Base-by-base conservation (phyloP, 2,113 vertebrate genomes). In the Hypanus sabinus region DNA sequence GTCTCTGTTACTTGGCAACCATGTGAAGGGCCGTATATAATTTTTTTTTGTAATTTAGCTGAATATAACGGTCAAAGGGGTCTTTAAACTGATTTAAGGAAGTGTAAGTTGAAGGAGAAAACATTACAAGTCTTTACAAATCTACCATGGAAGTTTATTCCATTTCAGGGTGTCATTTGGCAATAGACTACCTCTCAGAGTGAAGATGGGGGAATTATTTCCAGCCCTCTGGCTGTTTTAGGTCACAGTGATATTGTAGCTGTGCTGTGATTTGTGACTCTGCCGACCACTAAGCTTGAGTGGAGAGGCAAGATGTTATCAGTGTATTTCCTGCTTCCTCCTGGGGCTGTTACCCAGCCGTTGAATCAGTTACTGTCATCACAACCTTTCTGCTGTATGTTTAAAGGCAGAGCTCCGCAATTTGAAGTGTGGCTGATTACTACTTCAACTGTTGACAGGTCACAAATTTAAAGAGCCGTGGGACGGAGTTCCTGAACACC, bases 401-500 rank as follows among this genome's bases (percentile, higher is more conserved):
- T 90, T n/a, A 8, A 65, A 30, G 30, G 85, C 85, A 62, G 85
- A 33, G 85, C 55, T 20, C 46, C 27, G 46, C 9, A 4, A 30
- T 33, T 88, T 65, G 27, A n/a, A 1, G 0, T 68, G 11, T 55
- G 1, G n/a, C 85, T 90, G 85, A 90, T 46, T 71, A 24, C 68
- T 27, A 20, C 70, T 85, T 16, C 22, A 94, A 75, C 30, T 94
- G 90, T 46, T 91, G 30, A 95, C 95, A 98, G 97, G 96, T 98
- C 7, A 95, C 96, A 94, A 97, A 97, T 95, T 96, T 98, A 73
- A 96, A 96, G 12, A 96, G 96, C 94, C 95, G 97, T 94, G 97
- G 97, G 76, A 94, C 96, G 95, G 97, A 98, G 94, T 98, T 98
- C 95, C 96, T 98, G 88, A 75, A 95, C 11, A 95, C 96, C 0